A percentile compares a stretch with the other conserved stretches of the same genome.
Conservation (phyloP, 1,140 invertebrate genomes). For the Druon quercuslanigerum region DNA sequence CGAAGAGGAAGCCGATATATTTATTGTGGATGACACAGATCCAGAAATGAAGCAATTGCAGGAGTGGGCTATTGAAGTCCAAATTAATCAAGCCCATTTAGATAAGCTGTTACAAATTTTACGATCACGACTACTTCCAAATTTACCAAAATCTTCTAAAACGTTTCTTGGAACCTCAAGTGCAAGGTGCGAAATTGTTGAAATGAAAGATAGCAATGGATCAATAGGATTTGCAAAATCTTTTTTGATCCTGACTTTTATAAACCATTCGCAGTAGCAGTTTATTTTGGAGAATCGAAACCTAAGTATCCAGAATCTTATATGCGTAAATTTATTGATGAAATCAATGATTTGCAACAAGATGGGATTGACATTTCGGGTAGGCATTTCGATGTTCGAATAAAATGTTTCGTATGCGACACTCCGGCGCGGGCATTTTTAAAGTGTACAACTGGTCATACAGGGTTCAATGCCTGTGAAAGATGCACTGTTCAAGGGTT, state of each 20-base stretch:
- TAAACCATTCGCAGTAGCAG: slow-evolving; percentile 32
- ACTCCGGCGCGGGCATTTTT: slow-evolving; percentile 23
- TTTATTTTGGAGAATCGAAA: slow-evolving; percentile 38
- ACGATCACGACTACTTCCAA: slow-evolving; percentile 30
- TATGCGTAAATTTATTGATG: slow-evolving; percentile 31
- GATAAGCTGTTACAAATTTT: slow-evolving; percentile 38
- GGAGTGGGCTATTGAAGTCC: slow-evolving; percentile 31
- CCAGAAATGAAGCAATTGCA: slow-evolving; percentile 6
- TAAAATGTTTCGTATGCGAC: slow-evolving; percentile 33
- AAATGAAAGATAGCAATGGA: slow-evolving; percentile 14
- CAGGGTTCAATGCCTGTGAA: too few species aligned
- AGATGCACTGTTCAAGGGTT: too few species aligned
- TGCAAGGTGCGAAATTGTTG: slow-evolving; percentile 34
- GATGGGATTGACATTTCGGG: slow-evolving; percentile 30
- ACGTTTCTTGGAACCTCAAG: slow-evolving; percentile 38
- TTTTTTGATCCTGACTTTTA: slow-evolving; percentile 26
- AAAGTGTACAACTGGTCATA: too few species aligned
- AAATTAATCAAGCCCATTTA: slow-evolving; percentile 29
- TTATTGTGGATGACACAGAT: neutral
- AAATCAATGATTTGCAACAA: slow-evolving; percentile 33
- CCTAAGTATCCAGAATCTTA: slow-evolving; percentile 14
- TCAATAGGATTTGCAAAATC: slow-evolving; percentile 27
- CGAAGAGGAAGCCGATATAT: neutral
- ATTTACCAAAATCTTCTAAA: slow-evolving; percentile 36
- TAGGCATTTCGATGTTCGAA: slow-evolving; percentile 7